A percentile compares a stretch with the other conserved stretches of the same genome.
Evolutionary conservation across 2,888 invertebrate genomes (phyloP).

Genomic region (Idaea dimidiata): DNA sequence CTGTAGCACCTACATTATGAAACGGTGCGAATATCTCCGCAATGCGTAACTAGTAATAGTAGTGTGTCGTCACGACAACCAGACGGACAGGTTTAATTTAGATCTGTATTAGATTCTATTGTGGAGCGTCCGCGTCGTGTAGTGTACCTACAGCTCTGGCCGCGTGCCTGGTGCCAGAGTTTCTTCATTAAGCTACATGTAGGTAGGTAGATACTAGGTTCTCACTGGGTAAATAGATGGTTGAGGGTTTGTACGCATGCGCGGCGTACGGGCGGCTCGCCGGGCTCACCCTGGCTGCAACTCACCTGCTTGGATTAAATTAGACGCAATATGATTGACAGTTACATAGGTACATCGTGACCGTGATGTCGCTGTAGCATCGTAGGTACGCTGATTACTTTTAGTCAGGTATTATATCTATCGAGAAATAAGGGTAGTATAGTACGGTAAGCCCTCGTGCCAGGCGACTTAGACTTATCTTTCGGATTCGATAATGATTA

Average conservation of each 20-base stretch:
- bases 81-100: constrained; percentile 30
- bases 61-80: constrained; percentile 36
- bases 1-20: constrained; percentile 11
- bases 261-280: constrained; percentile 22
- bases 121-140: constrained; percentile 15
- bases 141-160: constrained; percentile 1
- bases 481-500: constrained; percentile 2
- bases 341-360: neutral
- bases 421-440: no score
- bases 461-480: neutral
- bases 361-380: neutral
- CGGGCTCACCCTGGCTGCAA: constrained; percentile 5
- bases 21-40: constrained; percentile 38
- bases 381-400: neutral
- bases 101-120: constrained; percentile 29
- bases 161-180: constrained; percentile 21
- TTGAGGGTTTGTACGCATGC: constrained; percentile 37
- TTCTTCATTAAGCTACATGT: constrained; percentile 20
- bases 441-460: no score
- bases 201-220: no score
- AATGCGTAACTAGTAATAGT: constrained; percentile 38
- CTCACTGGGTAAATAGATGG: neutral
- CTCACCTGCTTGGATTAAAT: constrained; percentile 23
- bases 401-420: no score
- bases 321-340: constrained; percentile 2